phyloP scores from a whole-genome alignment of 2,888 invertebrate genomes.

The Malacosoma neustria region DNA sequence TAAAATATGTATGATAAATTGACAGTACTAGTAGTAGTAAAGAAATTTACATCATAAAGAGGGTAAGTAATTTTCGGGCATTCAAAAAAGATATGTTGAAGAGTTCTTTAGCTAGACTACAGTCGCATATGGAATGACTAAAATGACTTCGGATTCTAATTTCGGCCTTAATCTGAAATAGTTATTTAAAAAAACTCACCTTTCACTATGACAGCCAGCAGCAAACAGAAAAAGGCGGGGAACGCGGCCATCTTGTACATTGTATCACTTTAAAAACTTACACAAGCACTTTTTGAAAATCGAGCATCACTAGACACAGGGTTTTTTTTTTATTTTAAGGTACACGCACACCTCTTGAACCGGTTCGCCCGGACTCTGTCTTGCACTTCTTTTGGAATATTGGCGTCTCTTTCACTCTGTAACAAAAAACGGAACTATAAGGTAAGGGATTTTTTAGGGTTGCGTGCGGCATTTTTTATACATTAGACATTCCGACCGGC shows the following conservation, averaged over 20 bases:
- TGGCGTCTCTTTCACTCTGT: slow-evolving; percentile 37
- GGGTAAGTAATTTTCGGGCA: too few relatives aligned
- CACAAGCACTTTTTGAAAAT: slow-evolving; percentile 31
- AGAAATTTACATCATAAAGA: too few relatives aligned
- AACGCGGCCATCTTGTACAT: slow-evolving; percentile 50
- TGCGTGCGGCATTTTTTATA: slow-evolving; percentile 11
- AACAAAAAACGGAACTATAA: slow-evolving; percentile 56
- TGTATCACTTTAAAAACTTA: slow-evolving; percentile 14
- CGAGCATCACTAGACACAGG: slow-evolving; percentile 50
- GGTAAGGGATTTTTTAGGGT: slow-evolving; percentile 15
- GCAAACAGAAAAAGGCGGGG: slow-evolving; percentile 61
- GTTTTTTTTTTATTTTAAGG: slow-evolving; percentile 17
- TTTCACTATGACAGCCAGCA: slow-evolving; percentile 48
- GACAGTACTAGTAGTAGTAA: too few relatives aligned
- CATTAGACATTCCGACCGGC: slow-evolving; percentile 14
- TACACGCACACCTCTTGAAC: slow-evolving; percentile 32
- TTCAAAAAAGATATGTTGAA: too few relatives aligned
- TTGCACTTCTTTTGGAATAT: slow-evolving; percentile 10
- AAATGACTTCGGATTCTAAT: too few relatives aligned
- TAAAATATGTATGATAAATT: too few relatives aligned
- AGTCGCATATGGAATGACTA: too few relatives aligned
- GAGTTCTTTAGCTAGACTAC: too few relatives aligned
- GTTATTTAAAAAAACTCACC: slow-evolving; percentile 49
- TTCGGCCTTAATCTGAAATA: too few relatives aligned
- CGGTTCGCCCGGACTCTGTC: slow-evolving; percentile 5